A percentile compares a stretch with the other conserved stretches of the same genome.
These are phyloP conservation scores for Nomada fucata DNA, from an alignment of 2,888 invertebrate species.

Conservation along the genomic window DNA sequence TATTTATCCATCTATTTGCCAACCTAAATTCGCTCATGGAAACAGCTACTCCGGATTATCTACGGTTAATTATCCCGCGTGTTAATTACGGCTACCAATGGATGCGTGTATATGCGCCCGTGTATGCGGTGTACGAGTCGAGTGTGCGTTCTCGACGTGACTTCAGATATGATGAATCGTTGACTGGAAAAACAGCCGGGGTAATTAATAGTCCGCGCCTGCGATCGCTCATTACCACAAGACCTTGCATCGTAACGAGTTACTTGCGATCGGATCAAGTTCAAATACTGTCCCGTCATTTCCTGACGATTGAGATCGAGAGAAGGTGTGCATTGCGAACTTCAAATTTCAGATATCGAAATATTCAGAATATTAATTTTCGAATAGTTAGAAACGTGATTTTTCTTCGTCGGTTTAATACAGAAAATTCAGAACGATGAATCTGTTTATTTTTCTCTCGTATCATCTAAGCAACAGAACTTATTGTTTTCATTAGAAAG, in stretches of 20 bases:
- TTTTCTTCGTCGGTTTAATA: too few species aligned
- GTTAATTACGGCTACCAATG: constrained; percentile 25
- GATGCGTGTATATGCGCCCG: not conserved
- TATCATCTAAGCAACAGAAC: too few species aligned
- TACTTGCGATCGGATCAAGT: constrained; percentile 2
- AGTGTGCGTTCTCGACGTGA: constrained; percentile 3
- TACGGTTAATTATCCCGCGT: constrained; percentile 42
- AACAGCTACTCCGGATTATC: constrained; percentile 17
- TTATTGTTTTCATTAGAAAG: too few species aligned
- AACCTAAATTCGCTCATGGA: not conserved
- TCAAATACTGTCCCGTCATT: not conserved
- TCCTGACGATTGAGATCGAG: too few species aligned
- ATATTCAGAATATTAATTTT: too few species aligned
- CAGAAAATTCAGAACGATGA: too few species aligned
- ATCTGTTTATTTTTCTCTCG: too few species aligned
- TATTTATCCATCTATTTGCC: not conserved
- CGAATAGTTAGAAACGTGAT: too few species aligned
- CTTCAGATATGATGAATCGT: constrained; percentile 40
- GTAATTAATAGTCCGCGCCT: constrained; percentile 32
- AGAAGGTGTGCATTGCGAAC: too few species aligned
- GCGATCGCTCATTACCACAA: constrained; percentile 30
- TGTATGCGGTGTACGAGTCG: not conserved
- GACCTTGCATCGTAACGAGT: constrained; percentile 44
- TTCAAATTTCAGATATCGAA: too few species aligned
- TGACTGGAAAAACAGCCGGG: constrained; percentile 31